Base-by-base conservation (phyloP, 1,140 invertebrate genomes). In the Drosophila aff. region DNA sequence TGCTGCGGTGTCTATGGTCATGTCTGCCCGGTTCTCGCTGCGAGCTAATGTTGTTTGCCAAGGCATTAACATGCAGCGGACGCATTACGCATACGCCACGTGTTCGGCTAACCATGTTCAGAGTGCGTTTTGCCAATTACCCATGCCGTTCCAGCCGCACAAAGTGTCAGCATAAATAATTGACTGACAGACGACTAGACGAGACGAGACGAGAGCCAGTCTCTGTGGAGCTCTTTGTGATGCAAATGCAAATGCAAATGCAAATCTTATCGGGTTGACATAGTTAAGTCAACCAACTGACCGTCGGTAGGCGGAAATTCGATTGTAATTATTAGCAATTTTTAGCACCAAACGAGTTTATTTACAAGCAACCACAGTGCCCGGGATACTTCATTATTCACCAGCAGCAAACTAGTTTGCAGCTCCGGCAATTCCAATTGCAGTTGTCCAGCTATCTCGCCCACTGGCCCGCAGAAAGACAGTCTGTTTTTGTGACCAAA, bases 151-250 rank as follows among this genome's bases (percentile, higher is more conserved):
- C 74, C 67, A 71, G 63, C 63, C 76, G 62, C 80, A 89, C 76
- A 83, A 78, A 89, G 83, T 87, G 83, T 84, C 76, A 55, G 83
- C 77, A 78, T 89, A 83, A 83, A 87, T 89, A 89, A 87, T 87
- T 87, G 84, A 89, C 49, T 84, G 77, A 64, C 68, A 65, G 73
- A 31, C 68, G 66, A 52, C 49, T 18, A 77, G 68, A 81, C 79
- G 76, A 76, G 76, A 67, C 44, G 64, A 21, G 62, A 72, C 61
- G 61, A 53, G 63, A 53, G 59, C 26, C 55, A 72, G 44, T 65
- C 79, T 62, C 38, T 28, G 26, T 38, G n/a, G 26, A n/a, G 26
- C 57, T 73, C 71, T 76, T 81, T 81, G 57, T 82, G 66, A 87
- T 87, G 83, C 64, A 84, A 73, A 87, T 89, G 84, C 58, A 87